Base-by-base conservation (phyloP, 2,888 invertebrate species). In the Temnothorax ravouxi region DNA sequence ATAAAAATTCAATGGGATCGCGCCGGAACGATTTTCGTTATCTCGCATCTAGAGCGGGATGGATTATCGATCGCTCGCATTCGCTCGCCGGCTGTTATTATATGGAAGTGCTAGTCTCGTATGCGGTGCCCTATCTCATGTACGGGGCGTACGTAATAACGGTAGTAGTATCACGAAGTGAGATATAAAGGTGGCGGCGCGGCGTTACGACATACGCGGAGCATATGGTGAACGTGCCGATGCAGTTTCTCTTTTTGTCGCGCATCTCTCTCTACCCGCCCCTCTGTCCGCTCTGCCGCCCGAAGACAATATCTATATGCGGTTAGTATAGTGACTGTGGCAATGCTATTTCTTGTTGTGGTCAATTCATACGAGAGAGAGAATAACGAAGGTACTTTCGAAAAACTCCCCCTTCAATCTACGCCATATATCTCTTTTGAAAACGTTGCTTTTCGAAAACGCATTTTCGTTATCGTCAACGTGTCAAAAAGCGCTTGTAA, bases 1-100 rank as follows among this genome's bases (percentile, higher is more conserved):
- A 87, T 86, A 91, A 90, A 91, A 87, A 88, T 90, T 89, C 86
- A 84, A 87, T 80, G 84, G 84, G 84, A 83, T 47, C 72, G 41
- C 84, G 66, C 67, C 83, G 64, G 47, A 47, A 80, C 77, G 87
- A 89, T 88, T 86, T 87, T 87, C 86, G 88, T 89, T 91, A 88
- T 89, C 88, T 85, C 56, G 82, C 81, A 88, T 90, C 89, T 74
- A 76, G 81, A 74, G 72, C 54, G 54, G 81, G 86, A 89, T 89
- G 84, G 86, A 86, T 87, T 91, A 91, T 90, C 83, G 91, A 90
- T 89, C 88, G 86, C 34, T 50, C 64, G 66, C 56, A 38, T 38
- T 69, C 38, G 67, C 54, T 29, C 56, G 50, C 79, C 21, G 59
- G 18, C 59, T 72, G 82, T 88, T 91, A 88, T 90, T 86, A 87